phyloP scores from a whole-genome alignment of 1,140 invertebrate genomes.

The Megathymus violae region DNA sequence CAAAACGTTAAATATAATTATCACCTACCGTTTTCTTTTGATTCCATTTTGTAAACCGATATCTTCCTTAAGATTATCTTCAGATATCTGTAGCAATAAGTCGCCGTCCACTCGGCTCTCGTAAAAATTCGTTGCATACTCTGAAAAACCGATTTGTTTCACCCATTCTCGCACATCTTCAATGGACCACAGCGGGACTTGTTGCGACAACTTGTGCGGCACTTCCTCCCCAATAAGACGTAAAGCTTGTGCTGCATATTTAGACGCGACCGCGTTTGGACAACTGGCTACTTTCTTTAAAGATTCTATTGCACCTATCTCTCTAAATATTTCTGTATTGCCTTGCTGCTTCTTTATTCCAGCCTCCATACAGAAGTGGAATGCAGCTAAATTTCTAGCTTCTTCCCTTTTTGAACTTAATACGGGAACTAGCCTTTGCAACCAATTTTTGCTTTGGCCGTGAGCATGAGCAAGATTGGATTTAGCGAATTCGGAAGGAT shows the following conservation, averaged over 20 bases:
- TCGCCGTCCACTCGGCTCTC: conserved; percentile 99
- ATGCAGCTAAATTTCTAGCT: conserved; percentile 97
- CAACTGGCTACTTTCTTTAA: conserved; percentile 98
- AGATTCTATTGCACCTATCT: conserved; percentile 97
- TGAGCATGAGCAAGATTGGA: conserved; percentile 96
- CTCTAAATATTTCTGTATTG: conserved; percentile 96
- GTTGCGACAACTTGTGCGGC: conserved; percentile 98
- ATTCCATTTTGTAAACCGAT: conserved; percentile 97
- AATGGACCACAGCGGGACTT: conserved; percentile 98
- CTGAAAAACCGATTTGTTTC: conserved; percentile 97
- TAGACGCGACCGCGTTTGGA: conserved; percentile 98
- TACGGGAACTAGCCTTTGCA: conserved; percentile 96
- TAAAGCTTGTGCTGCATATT: conserved; percentile 98
- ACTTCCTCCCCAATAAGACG: conserved; percentile 98
- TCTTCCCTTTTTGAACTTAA: conserved; percentile 97
- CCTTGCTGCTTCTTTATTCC: conserved; percentile 98
- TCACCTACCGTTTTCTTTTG: conserved; percentile 89
- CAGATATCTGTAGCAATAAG: conserved; percentile 95
- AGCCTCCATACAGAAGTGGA: conserved; percentile 99
- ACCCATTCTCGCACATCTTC: conserved; percentile 99
- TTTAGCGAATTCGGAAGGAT: conserved; percentile 97
- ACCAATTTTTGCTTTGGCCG: conserved; percentile 98
- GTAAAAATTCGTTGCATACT: conserved; percentile 92
- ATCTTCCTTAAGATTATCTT: conserved; percentile 96
- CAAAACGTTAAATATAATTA: conserved; percentile 2